Evolutionary conservation across 2,888 invertebrate genomes (phyloP).

Genomic region (Stenodema calcarata): DNA sequence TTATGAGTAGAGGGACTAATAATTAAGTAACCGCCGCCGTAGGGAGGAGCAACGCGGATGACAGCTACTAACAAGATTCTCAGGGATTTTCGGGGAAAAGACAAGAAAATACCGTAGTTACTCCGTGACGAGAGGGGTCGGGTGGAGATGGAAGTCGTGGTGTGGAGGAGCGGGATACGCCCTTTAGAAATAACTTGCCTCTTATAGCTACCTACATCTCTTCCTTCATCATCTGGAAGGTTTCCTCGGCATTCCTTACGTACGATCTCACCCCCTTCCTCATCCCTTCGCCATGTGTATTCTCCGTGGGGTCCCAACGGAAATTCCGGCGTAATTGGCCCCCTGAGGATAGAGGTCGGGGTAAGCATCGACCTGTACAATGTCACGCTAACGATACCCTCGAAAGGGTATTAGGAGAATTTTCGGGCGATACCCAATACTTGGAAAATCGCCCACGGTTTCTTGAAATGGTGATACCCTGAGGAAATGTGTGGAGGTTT

Average conservation of each 20-base stretch:
- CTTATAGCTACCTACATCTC: not conserved
- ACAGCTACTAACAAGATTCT: slow-evolving; percentile 43
- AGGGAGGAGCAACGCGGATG: slow-evolving; percentile 1
- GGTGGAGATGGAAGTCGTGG: not conserved
- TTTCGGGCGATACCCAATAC: not conserved
- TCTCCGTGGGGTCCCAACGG: not conserved
- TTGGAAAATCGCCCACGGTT: not conserved
- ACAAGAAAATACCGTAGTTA: slow-evolving; percentile 36
- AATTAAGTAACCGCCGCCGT: slow-evolving; percentile 21
- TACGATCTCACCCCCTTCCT: not conserved
- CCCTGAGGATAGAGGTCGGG: not conserved
- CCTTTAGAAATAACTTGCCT: not conserved
- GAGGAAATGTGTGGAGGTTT: not conserved
- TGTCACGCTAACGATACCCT: not conserved
- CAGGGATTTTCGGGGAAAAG: slow-evolving; percentile 26
- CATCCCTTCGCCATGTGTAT: not conserved
- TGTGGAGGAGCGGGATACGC: not conserved
- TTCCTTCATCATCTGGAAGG: not conserved
- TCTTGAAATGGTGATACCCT: not conserved
- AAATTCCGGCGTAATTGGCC: not conserved
- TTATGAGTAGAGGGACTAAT: slow-evolving; percentile 9
- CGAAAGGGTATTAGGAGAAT: not conserved
- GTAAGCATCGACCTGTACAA: not conserved
- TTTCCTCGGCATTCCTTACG: not conserved
- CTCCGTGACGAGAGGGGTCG: not conserved